These are phyloP conservation scores for Lordiphosa andalusiaca DNA, from an alignment of 2,888 invertebrate species.

Conservation along the genomic window DNA sequence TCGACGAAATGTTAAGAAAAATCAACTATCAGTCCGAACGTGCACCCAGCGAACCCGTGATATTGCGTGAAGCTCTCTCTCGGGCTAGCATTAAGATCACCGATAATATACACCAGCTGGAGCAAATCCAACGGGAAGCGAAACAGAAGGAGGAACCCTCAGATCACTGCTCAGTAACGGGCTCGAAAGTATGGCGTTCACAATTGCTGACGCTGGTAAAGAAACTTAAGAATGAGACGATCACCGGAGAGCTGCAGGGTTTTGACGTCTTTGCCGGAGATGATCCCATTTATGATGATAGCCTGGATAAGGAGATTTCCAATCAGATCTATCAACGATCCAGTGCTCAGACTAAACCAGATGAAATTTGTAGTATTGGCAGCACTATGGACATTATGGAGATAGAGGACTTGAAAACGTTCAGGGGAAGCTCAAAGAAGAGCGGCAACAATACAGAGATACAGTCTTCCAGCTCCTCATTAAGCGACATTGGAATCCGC, in stretches of 20 bases:
- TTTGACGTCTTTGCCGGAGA: constrained; percentile 1
- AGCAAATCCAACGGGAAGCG: neutral
- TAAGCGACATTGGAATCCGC: no score
- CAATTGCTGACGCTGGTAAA: constrained; percentile 20
- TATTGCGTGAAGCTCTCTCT: constrained; percentile 10
- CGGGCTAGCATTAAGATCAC: neutral
- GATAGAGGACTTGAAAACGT: no score
- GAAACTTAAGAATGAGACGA: constrained; percentile 30
- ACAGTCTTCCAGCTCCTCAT: no score
- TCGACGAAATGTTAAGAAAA: constrained; percentile 26
- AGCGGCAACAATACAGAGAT: no score
- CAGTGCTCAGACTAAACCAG: fast-evolving
- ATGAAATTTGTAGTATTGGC: constrained; percentile 13
- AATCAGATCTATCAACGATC: constrained; percentile 5
- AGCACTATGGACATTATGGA: constrained; percentile 36
- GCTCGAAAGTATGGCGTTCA: neutral
- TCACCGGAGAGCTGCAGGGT: constrained; percentile 28
- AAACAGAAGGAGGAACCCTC: no score
- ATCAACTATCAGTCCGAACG: neutral
- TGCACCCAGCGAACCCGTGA: constrained; percentile 1
- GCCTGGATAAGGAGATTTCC: no score
- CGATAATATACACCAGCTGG: constrained; percentile 15
- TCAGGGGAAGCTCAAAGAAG: no score
- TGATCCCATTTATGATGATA: neutral
- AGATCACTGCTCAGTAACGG: no score